A percentile compares a stretch with the other conserved stretches of the same genome.
Conservation (phyloP, 1,140 invertebrate genomes). For the Kradibia gibbosae region DNA sequence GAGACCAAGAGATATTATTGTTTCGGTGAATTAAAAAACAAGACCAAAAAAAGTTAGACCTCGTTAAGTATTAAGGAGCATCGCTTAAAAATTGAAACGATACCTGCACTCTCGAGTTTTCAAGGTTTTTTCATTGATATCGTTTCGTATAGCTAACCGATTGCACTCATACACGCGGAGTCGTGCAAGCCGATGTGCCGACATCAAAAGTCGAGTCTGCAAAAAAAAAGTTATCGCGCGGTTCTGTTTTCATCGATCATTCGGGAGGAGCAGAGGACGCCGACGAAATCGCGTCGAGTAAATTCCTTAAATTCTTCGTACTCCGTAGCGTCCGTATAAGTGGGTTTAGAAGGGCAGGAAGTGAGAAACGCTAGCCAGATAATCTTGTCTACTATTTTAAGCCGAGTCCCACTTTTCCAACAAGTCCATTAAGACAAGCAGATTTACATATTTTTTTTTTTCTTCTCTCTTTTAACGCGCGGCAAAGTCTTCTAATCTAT, state of each 20-base stretch:
- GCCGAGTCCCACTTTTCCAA: not conserved
- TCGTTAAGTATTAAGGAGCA: too few relatives aligned
- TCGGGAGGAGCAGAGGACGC: not conserved
- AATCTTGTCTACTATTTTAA: conserved; percentile 10
- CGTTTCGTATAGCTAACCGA: too few relatives aligned
- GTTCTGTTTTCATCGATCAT: not conserved
- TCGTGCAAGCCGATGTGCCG: not conserved
- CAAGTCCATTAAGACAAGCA: not conserved
- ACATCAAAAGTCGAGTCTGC: not conserved
- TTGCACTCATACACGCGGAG: not conserved
- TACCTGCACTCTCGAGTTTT: too few relatives aligned
- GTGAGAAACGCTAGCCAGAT: not conserved
- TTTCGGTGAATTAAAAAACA: too few relatives aligned
- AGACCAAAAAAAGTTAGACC: too few relatives aligned
- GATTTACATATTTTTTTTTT: not conserved
- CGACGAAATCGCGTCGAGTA: conserved; percentile 4
- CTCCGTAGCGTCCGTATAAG: not conserved
- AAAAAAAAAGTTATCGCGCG: not conserved
- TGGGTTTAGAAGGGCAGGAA: conserved; percentile 1
- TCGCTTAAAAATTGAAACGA: too few relatives aligned
- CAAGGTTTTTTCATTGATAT: too few relatives aligned
- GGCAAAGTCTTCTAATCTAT: not conserved
- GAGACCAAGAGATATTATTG: too few relatives aligned
- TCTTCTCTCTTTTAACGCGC: not conserved
- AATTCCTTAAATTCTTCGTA: not conserved